Percentiles rank a stretch among this genome's conserved stretches.
Conservation (phyloP, 2,797 vertebrate genomes). For the Falco biarmicus region DNA sequence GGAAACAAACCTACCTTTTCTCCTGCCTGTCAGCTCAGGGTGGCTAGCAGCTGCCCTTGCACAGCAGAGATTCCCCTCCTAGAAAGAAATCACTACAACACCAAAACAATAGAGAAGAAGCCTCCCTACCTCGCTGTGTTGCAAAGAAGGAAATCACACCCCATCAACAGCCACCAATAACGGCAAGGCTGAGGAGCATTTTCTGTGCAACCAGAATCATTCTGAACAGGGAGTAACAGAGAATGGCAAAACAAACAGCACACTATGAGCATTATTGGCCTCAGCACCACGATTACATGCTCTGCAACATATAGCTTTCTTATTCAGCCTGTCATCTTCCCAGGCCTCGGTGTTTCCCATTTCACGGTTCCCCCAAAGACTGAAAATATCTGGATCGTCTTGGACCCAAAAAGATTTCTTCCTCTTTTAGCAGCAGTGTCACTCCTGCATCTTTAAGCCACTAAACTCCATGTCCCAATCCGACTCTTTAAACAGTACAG, state of each 20-base stretch:
- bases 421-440: neutral
- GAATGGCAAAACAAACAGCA: neutral
- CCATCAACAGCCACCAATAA: neutral
- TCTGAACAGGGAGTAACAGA: neutral
- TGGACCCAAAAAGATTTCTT: neutral
- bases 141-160: neutral
- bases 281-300: neutral
- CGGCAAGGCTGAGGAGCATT: neutral
- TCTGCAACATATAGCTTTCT: neutral
- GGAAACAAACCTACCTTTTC: neutral
- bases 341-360: neutral
- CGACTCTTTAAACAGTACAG: neutral
- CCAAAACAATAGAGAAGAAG: neutral
- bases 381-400: slow-evolving; percentile 22
- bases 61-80: neutral
- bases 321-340: neutral
- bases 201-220: neutral
- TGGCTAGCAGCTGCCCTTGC: neutral
- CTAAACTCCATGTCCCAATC: neutral
- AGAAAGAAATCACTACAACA: neutral
- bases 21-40: neutral
- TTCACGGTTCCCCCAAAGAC: neutral
- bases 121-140: neutral
- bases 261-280: neutral
- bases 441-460: neutral